Evolutionary conservation across 2,113 vertebrate genomes (phyloP).

Genomic region (Lagenorhynchus albirostris): DNA sequence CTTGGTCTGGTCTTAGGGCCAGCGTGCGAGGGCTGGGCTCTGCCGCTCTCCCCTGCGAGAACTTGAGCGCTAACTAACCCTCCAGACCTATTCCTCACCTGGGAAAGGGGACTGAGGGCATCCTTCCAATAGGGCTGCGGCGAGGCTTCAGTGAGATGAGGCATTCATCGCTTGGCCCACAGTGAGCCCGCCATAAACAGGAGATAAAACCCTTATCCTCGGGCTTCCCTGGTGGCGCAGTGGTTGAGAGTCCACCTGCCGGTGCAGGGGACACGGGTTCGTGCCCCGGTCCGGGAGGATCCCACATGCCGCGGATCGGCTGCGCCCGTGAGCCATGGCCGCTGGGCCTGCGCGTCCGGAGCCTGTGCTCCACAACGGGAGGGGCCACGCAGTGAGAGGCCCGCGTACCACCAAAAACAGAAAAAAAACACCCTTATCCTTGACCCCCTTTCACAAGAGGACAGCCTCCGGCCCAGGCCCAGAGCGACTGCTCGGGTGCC

Average conservation of each 20-base stretch:
- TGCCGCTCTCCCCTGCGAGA: accelerated
- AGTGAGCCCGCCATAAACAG: background rate
- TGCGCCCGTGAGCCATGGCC: too few relatives aligned
- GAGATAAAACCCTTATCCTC: accelerated
- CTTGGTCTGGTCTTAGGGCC: background rate
- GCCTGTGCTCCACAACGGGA: too few relatives aligned
- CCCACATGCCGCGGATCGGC: too few relatives aligned
- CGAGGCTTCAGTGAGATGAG: accelerated
- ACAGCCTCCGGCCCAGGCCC: background rate
- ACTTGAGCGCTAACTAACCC: accelerated
- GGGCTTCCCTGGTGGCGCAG: too few relatives aligned
- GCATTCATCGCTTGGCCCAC: accelerated
- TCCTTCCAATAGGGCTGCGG: background rate
- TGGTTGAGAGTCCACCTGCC: too few relatives aligned
- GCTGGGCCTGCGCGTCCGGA: too few relatives aligned
- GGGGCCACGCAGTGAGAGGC: too few relatives aligned
- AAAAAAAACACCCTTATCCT: background rate
- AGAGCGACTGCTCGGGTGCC: background rate
- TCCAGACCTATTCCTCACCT: background rate
- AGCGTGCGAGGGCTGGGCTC: accelerated
- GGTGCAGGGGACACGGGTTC: too few relatives aligned
- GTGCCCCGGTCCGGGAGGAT: too few relatives aligned
- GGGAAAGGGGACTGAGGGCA: background rate
- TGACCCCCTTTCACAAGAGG: background rate
- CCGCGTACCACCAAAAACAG: too few relatives aligned